phyloP scores from a whole-genome alignment of 2,797 vertebrate genomes.

The Mormyrops boulengeri region DNA sequence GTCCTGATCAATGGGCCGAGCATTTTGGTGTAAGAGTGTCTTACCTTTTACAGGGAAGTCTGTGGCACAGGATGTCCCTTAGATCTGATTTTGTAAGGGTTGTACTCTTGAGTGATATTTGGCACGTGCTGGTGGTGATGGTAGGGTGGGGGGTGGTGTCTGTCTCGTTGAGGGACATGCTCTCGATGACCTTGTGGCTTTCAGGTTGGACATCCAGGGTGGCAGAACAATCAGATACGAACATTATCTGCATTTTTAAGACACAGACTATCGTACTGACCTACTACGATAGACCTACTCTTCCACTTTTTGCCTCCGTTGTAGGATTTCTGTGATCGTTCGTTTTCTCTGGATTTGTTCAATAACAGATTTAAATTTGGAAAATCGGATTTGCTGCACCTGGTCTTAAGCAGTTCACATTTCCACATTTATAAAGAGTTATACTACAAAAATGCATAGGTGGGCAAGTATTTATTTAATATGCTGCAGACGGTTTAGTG shows the following conservation, averaged over 20 bases:
- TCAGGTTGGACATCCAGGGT: neutral
- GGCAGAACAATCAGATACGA: neutral
- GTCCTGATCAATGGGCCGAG: neutral
- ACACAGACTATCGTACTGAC: neutral
- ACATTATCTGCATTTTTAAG: neutral
- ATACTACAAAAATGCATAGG: neutral
- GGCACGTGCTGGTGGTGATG: neutral
- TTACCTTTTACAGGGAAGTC: neutral
- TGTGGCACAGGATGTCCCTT: neutral
- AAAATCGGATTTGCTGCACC: neutral
- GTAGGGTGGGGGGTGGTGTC: neutral
- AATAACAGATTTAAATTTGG: neutral
- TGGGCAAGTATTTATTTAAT: neutral
- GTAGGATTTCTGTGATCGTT: neutral
- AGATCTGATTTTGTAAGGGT: neutral
- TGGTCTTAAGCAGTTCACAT: neutral
- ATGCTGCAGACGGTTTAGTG: neutral
- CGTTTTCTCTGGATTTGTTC: neutral
- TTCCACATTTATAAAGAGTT: neutral
- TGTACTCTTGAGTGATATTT: neutral
- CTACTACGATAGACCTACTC: neutral
- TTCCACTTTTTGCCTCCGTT: neutral
- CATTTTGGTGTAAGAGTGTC: neutral
- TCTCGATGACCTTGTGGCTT: neutral
- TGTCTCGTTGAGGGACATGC: neutral